Percentiles rank a stretch among this genome's conserved stretches.
These are phyloP conservation scores for Heliornis fulica DNA, from an alignment of 2,113 vertebrate genomes.

Conservation along the genomic window DNA sequence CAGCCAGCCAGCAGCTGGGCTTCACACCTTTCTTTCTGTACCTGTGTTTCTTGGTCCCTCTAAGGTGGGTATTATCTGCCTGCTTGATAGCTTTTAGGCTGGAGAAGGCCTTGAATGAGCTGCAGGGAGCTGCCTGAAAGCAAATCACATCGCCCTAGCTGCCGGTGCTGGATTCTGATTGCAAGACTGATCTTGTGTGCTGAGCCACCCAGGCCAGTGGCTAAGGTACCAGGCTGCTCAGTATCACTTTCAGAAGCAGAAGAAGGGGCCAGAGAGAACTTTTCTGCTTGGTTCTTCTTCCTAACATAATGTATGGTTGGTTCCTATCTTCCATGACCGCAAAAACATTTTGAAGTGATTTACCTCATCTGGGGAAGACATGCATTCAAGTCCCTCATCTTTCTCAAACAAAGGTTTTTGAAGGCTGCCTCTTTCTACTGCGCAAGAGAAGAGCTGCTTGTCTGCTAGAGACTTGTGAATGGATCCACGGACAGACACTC, in stretches of 20 bases:
- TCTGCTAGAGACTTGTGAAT: not conserved
- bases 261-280: not conserved
- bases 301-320: not conserved
- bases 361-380: not conserved
- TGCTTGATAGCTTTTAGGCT: not conserved
- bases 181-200: rapidly evolving
- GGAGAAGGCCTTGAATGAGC: not conserved
- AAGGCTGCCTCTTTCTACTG: not conserved
- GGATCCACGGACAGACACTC: not conserved
- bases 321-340: not conserved
- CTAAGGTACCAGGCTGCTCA: not conserved
- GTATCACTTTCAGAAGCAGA: not conserved
- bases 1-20: not conserved
- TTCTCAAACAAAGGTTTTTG: not conserved
- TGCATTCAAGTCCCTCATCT: not conserved
- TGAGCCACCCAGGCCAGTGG: not conserved
- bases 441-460: not conserved
- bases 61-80: not conserved
- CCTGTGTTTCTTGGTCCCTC: not conserved
- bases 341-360: not conserved
- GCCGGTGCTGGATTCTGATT: not conserved
- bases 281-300: not conserved
- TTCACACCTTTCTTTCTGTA: conserved; percentile 2
- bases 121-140: not conserved
- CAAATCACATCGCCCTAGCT: not conserved